phyloP scores from a whole-genome alignment of 2,888 invertebrate species.

The Cynaeus angustus region DNA sequence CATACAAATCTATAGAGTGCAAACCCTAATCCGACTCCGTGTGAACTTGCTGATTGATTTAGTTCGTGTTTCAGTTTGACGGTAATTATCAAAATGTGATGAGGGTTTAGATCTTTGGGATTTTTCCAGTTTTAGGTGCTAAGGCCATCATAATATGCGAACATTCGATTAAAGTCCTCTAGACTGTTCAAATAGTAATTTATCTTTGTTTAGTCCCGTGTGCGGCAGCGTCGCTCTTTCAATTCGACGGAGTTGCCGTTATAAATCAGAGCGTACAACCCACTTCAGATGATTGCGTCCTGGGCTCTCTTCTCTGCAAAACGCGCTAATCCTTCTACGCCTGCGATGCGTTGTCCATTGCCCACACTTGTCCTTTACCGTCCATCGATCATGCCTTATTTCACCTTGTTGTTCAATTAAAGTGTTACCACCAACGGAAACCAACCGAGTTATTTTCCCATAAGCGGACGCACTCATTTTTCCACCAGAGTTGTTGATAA shows the following conservation, averaged over 20 bases:
- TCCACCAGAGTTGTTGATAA: too few species aligned
- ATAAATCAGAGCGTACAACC: slow-evolving; percentile 52
- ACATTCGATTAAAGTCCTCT: slow-evolving; percentile 49
- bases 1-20: slow-evolving; percentile 18
- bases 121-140: background rate
- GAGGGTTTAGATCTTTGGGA: slow-evolving; percentile 21
- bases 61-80: slow-evolving; percentile 18
- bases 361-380: slow-evolving; percentile 26
- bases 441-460: too few species aligned
- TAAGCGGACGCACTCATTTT: too few species aligned
- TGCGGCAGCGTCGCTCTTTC: slow-evolving; percentile 50
- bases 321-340: slow-evolving; percentile 48
- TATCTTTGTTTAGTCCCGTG: slow-evolving; percentile 53
- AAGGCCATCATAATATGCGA: slow-evolving; percentile 28
- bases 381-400: slow-evolving; percentile 44
- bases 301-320: slow-evolving; percentile 42
- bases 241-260: slow-evolving; percentile 49
- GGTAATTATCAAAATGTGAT: slow-evolving; percentile 23
- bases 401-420: slow-evolving; percentile 35
- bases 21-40: slow-evolving; percentile 12
- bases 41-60: slow-evolving; percentile 27
- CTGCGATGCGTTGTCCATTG: slow-evolving; percentile 31
- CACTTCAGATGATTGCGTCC: slow-evolving; percentile 52
- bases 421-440: slow-evolving; percentile 2
- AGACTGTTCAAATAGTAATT: slow-evolving; percentile 52